Evolutionary conservation across 2,113 vertebrate species (phyloP).

Genomic region (Rhineura floridana): DNA sequence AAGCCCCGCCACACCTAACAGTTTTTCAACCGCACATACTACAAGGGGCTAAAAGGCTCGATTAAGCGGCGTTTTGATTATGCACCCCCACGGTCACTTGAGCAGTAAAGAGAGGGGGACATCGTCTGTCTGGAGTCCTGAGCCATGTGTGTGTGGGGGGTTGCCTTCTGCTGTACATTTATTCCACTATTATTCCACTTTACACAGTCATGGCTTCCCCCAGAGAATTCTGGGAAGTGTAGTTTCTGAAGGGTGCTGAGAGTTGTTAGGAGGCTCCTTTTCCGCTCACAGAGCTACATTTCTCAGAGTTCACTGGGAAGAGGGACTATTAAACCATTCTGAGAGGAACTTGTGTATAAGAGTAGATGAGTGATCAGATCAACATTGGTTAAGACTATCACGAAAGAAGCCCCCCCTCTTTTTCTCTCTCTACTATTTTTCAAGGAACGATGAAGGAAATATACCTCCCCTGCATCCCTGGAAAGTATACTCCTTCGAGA

Average conservation of each 20-base stretch:
- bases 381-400: not conserved
- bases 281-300: no score
- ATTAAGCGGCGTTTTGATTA: not conserved
- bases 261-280: no score
- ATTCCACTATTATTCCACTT: not conserved
- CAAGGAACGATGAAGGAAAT: not conserved
- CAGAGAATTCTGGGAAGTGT: no score
- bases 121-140: not conserved
- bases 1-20: no score
- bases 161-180: not conserved
- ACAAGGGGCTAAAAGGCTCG: not conserved
- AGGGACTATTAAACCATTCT: no score
- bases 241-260: no score
- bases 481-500: not conserved
- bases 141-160: not conserved
- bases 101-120: not conserved
- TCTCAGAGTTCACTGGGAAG: no score
- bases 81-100: not conserved
- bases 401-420: not conserved
- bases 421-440: not conserved
- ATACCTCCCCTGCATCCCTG: no score
- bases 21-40: no score
- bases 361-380: not conserved
- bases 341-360: not conserved
- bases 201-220: no score